These are phyloP conservation scores for Mesoligia furuncula DNA, from an alignment of 2,888 invertebrate genomes.

Conservation along the genomic window DNA sequence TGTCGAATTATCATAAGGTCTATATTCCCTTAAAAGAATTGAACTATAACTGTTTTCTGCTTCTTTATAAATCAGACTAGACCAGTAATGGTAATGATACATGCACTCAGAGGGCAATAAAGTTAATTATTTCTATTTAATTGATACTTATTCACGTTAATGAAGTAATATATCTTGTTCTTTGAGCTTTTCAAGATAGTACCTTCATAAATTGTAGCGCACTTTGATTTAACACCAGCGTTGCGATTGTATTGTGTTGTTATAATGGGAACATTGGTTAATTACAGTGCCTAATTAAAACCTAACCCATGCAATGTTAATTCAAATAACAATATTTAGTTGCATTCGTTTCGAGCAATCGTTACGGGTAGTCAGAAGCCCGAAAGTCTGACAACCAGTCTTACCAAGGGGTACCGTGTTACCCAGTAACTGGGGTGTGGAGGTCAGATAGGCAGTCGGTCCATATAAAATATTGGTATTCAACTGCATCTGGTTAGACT, in stretches of 20 bases:
- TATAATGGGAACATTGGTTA: slow-evolving; percentile 3
- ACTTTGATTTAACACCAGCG: slow-evolving; percentile 23
- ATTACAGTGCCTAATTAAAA: background rate
- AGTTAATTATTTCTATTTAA: slow-evolving; percentile 55
- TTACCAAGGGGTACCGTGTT: too few species aligned
- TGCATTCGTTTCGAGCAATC: background rate
- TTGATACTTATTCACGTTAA: slow-evolving; percentile 57
- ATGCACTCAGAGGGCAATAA: slow-evolving; percentile 39
- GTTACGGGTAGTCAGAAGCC: too few species aligned
- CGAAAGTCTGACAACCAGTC: too few species aligned
- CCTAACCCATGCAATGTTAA: background rate
- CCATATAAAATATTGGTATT: too few species aligned
- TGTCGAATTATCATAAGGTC: too few species aligned
- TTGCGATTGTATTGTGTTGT: slow-evolving; percentile 4
- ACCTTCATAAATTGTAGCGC: slow-evolving; percentile 22
- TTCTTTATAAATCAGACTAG: slow-evolving; percentile 19
- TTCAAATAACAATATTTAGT: background rate
- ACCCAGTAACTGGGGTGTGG: too few species aligned
- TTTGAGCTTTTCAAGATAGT: slow-evolving; percentile 40
- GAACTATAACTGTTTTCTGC: slow-evolving; percentile 3
- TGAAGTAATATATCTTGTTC: slow-evolving; percentile 52
- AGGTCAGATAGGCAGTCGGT: too few species aligned
- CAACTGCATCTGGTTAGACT: too few species aligned
- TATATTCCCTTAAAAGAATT: background rate
- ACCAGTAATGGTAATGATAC: slow-evolving; percentile 29